Percentiles rank a stretch among this genome's conserved stretches.
Conservation (phyloP, 2,797 vertebrate genomes). For the Todus mexicanus region DNA sequence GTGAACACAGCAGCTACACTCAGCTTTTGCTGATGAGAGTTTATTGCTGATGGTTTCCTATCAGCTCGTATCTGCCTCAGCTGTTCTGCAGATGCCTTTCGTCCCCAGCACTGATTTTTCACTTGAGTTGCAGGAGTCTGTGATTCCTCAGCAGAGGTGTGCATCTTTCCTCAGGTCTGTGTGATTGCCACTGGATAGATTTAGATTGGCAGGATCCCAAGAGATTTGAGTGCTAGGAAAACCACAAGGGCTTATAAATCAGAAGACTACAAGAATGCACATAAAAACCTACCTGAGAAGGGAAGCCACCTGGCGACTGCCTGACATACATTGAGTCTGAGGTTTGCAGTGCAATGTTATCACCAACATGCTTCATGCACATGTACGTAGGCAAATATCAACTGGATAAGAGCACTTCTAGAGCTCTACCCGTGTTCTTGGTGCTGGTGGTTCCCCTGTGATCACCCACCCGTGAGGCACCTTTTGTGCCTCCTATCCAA, state of each 20-base stretch:
- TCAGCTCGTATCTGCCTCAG: background rate
- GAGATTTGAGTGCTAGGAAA: background rate
- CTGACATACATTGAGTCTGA: background rate
- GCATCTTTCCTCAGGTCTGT: background rate
- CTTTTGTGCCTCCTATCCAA: background rate
- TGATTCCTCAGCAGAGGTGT: background rate
- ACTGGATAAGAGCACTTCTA: background rate
- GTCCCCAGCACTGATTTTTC: background rate
- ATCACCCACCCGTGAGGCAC: background rate
- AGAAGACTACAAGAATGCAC: background rate
- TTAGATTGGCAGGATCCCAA: background rate
- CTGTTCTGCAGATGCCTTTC: conserved; percentile 1
- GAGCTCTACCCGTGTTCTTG: background rate
- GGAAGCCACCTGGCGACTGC: background rate
- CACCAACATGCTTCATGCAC: background rate
- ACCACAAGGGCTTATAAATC: background rate
- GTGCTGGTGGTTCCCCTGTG: background rate
- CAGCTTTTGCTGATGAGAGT: conserved; percentile 12
- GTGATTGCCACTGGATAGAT: background rate
- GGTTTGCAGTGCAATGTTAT: background rate
- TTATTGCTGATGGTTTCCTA: conserved; percentile 2
- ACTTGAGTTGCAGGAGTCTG: background rate
- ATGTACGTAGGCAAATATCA: background rate
- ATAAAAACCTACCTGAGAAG: background rate
- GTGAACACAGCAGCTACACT: background rate